phyloP scores from a whole-genome alignment of 2,113 vertebrate genomes.

The Dromaius novaehollandiae region DNA sequence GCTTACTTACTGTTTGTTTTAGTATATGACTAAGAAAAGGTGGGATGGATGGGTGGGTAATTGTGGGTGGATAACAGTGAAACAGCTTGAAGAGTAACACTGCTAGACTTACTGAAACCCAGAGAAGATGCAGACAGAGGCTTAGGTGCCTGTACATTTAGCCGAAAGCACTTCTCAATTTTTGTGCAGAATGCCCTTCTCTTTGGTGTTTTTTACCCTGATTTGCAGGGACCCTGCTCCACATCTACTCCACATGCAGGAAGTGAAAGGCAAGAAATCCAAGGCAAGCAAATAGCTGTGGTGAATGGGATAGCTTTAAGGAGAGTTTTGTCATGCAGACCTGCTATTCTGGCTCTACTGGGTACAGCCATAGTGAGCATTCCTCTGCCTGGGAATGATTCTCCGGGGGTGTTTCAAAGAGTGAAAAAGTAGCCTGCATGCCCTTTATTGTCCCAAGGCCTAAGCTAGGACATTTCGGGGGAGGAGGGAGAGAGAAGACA shows the following conservation, averaged over 20 bases:
- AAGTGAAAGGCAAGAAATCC: conserved; percentile 54
- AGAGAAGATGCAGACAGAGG: neutral
- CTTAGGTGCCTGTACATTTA: neutral
- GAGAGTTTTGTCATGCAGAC: conserved; percentile 65
- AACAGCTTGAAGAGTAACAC: neutral
- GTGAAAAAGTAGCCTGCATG: conserved; percentile 52
- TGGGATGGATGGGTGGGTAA: neutral
- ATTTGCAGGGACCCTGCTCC: neutral
- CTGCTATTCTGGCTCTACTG: conserved; percentile 55
- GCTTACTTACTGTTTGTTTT: conserved; percentile 10
- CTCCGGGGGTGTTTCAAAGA: conserved; percentile 69
- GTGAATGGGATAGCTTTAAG: conserved; percentile 54
- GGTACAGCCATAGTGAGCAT: conserved; percentile 66
- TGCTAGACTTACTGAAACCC: neutral
- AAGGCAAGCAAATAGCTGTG: conserved; percentile 33
- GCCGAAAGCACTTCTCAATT: neutral
- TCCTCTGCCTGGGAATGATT: conserved; percentile 63
- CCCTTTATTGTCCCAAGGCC: conserved; percentile 56
- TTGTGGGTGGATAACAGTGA: neutral
- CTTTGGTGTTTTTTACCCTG: neutral
- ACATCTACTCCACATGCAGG: conserved; percentile 3
- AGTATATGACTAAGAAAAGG: neutral
- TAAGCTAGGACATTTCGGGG: conserved; percentile 60
- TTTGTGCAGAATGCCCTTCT: neutral
- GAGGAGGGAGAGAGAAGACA: conserved; percentile 22